phyloP scores from a whole-genome alignment of 1,140 invertebrate species.

The Aplysia californica region DNA sequence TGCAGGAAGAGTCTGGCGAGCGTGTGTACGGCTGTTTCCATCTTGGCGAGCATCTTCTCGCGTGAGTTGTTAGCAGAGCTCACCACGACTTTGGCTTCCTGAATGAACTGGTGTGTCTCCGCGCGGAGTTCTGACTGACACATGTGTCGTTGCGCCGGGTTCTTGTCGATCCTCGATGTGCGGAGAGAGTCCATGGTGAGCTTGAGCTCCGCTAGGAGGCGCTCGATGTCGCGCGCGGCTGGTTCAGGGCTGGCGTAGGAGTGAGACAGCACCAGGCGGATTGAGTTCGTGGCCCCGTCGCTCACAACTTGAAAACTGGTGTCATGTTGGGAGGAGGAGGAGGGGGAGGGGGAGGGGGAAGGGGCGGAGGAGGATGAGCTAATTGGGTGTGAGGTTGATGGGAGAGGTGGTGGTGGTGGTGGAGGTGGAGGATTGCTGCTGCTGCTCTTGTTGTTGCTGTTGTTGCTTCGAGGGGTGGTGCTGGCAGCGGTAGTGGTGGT shows the following conservation, averaged over 20 bases:
- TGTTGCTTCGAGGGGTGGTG: too few species aligned
- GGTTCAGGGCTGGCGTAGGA: slow-evolving; percentile 2
- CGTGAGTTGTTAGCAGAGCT: slow-evolving; percentile 77
- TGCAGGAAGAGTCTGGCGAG: slow-evolving; percentile 65
- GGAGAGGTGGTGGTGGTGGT: not conserved
- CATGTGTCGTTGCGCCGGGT: slow-evolving; percentile 50
- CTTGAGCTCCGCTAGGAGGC: slow-evolving; percentile 53
- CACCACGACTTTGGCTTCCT: slow-evolving; percentile 84
- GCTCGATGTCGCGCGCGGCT: slow-evolving; percentile 55
- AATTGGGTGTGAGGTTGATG: not conserved
- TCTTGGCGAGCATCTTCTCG: slow-evolving; percentile 72
- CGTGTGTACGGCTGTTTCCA: slow-evolving; percentile 59
- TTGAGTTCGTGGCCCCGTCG: not conserved
- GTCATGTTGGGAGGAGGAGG: not conserved
- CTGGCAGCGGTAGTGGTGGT: too few species aligned
- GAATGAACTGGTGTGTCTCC: slow-evolving; percentile 84
- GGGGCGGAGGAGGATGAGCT: not conserved
- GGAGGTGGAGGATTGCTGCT: not conserved
- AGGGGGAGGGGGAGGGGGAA: too few species aligned
- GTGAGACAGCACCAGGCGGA: not conserved
- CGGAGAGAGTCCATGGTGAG: slow-evolving; percentile 54
- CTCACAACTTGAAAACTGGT: not conserved
- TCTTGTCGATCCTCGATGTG: slow-evolving; percentile 45
- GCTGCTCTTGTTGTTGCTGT: not conserved
- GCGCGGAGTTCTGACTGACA: slow-evolving; percentile 81